A percentile compares a stretch with the other conserved stretches of the same genome.
Evolutionary conservation across 2,797 vertebrate species (phyloP).

Genomic region (Clamator glandarius): DNA sequence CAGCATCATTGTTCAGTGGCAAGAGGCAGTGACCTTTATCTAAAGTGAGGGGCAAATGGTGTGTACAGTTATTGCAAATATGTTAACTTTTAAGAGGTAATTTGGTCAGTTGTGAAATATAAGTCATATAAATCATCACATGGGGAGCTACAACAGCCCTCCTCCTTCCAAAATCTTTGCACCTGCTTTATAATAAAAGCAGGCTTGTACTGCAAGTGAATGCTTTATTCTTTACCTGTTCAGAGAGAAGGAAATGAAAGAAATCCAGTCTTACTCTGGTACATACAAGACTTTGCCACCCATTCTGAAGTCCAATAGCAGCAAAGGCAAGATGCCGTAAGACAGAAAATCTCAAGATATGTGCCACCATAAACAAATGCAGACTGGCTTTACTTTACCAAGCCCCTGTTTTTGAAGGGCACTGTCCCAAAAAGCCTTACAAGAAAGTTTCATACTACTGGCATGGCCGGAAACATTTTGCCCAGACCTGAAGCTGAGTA

Average conservation of each 20-base stretch:
- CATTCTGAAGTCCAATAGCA: neutral
- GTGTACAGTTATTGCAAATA: neutral
- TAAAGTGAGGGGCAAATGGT: neutral
- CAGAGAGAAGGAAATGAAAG: neutral
- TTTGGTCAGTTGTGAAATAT: conserved; percentile 17
- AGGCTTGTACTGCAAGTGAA: neutral
- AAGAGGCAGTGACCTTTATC: neutral
- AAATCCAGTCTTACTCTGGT: neutral
- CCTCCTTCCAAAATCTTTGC: neutral
- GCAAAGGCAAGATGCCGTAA: neutral
- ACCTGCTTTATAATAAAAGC: neutral
- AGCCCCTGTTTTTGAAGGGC: neutral
- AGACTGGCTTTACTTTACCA: neutral
- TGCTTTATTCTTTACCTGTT: neutral
- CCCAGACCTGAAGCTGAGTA: neutral
- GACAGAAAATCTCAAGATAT: neutral
- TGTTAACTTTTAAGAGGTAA: neutral
- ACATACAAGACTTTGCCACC: neutral
- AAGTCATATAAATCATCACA: neutral
- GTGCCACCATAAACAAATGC: neutral
- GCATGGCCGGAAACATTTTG: neutral
- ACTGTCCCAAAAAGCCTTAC: neutral
- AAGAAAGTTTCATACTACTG: neutral
- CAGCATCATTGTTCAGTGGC: neutral
- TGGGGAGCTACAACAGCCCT: neutral